Conservation (phyloP, 2,888 invertebrate species). For the Bellardia bayeri region DNA sequence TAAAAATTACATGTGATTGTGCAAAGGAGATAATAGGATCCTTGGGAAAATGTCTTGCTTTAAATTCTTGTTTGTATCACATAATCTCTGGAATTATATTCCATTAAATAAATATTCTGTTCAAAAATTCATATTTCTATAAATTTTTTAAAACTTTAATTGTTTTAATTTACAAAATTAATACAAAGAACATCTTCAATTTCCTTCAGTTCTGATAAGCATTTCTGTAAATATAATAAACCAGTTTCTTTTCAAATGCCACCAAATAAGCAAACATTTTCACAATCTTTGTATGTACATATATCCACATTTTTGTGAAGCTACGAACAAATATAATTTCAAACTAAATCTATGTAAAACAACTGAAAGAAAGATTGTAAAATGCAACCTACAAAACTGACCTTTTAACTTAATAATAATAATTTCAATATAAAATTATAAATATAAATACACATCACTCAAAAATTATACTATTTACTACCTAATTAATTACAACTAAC, state of each 20-base stretch:
- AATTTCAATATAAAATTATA: not conserved
- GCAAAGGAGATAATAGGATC: too few species aligned
- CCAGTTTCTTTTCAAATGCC: not conserved
- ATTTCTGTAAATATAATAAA: not conserved
- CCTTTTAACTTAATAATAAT: not conserved
- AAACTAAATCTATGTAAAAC: not conserved
- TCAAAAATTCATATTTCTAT: too few species aligned
- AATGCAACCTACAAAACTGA: not conserved
- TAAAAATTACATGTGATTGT: too few species aligned
- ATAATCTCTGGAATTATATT: too few species aligned
- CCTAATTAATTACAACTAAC: not conserved
- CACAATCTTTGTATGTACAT: not conserved
- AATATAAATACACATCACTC: constrained; percentile 23
- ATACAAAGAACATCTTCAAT: not conserved
- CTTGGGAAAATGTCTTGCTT: too few species aligned
- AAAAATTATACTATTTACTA: constrained; percentile 29
- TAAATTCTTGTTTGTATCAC: too few species aligned
- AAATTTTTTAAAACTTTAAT: too few species aligned
- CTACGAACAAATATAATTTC: not conserved
- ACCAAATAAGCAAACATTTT: not conserved
- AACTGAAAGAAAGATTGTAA: not conserved
- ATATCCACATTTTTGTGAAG: not conserved
- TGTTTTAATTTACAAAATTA: too few species aligned
- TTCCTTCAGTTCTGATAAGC: not conserved
- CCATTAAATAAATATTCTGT: too few species aligned